Base-by-base conservation (phyloP, 2,113 vertebrate genomes). In the Scartelaos histophorus region DNA sequence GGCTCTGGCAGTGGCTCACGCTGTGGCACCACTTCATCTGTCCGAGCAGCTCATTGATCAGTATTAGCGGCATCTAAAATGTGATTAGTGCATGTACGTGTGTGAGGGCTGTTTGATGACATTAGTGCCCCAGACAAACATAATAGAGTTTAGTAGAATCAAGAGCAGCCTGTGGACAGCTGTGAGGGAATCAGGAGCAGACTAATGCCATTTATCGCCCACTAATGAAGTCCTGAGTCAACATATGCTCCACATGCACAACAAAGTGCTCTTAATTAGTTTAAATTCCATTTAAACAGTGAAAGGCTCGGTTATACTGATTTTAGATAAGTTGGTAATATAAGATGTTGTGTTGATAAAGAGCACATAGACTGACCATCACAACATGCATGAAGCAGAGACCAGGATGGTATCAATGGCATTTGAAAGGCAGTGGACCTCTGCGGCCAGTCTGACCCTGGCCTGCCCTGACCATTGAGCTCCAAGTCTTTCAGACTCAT, bases 371-470 rank as follows among this genome's bases (percentile, higher is more conserved):
- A 13, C 25, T 29, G 16, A 45, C 66, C 67, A 61, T 54, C 21
- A 43, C 43, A 69, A 58, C 69, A 13, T 73, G 71, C 75, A 19
- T 64, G 74, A 80, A 43, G 71, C 74, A 53, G 29, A 61, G 65
- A 71, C 73, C 75, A 69, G 66, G 68, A 85, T 62, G 77, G 82
- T 73, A 81, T 80, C 79, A 81, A 83, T 90, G 85, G 78, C 81
- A 80, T 91, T 87, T 90, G 79, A 91, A 92, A 91, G 83, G 82
- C 81, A 77, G n/a, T 69, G 24, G 84, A 82, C 82, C 80, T 21
- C 87, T 73, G 80, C 71, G 75, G 89, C 77, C 88, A 87, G 83
- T 85, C 87, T 93, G 91, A 93, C 91, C 92, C 85, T 74, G 73
- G 34, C 69, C 80, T 85, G 78, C 75, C 74, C 83, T 38, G 22